These are phyloP conservation scores for Linepithema humile DNA, from an alignment of 1,140 invertebrate species.

Conservation along the genomic window DNA sequence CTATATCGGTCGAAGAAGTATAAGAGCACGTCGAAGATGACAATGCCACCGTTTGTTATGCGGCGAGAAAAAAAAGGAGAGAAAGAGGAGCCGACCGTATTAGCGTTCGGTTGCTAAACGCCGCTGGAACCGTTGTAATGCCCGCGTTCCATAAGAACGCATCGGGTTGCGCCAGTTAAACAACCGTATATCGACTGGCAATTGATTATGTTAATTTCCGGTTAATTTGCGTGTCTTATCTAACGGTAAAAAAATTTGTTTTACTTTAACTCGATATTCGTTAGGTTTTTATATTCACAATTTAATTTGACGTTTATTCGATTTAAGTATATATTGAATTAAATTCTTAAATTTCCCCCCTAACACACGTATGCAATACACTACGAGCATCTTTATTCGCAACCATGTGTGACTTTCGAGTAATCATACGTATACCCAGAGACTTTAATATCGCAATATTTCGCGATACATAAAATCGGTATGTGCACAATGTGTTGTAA, in stretches of 20 bases:
- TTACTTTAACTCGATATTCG: background rate
- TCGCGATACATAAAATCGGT: conserved; percentile 15
- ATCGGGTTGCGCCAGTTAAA: background rate
- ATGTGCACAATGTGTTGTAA: conserved; percentile 12
- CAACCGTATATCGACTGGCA: background rate
- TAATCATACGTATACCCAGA: background rate
- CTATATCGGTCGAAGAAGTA: background rate
- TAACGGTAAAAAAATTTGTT: background rate
- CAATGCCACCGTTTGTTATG: conserved; percentile 23
- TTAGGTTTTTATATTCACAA: background rate
- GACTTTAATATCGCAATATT: conserved; percentile 27
- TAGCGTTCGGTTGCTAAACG: conserved; percentile 37
- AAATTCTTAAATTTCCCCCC: background rate
- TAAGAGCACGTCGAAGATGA: conserved; percentile 1
- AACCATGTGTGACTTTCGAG: background rate
- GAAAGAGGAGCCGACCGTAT: conserved; percentile 2
- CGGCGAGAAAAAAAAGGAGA: background rate
- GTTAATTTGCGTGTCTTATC: background rate
- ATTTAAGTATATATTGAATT: no score
- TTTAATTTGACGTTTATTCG: background rate
- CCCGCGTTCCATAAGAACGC: conserved; percentile 24
- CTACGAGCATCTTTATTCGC: background rate
- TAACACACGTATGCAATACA: background rate
- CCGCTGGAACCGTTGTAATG: conserved; percentile 16
- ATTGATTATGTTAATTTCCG: conserved; percentile 22